Conservation (phyloP, 2,888 invertebrate genomes). For the Furcula furcula region DNA sequence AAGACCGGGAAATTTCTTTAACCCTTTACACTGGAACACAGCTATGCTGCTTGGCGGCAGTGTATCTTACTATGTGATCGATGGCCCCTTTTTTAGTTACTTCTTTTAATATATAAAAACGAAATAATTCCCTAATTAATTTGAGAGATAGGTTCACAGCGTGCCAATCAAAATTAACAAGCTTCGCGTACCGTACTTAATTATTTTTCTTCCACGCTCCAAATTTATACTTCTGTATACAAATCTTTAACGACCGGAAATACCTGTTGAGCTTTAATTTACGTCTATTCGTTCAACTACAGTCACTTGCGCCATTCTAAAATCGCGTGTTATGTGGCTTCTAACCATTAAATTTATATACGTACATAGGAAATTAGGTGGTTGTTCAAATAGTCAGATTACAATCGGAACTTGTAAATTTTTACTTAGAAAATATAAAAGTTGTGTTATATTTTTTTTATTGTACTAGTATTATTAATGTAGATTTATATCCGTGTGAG, state of each 20-base stretch:
- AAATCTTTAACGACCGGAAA: conserved; percentile 75
- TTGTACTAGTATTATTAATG: conserved; percentile 34
- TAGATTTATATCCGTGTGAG: conserved; percentile 31
- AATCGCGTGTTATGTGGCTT: conserved; percentile 60
- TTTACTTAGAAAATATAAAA: conserved; percentile 41
- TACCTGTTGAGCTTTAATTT: conserved; percentile 77
- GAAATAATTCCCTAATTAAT: no score
- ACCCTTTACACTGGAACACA: no score
- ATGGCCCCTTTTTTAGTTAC: no score
- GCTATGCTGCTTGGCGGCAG: no score
- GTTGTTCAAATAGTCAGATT: conserved; percentile 66
- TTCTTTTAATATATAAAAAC: no score
- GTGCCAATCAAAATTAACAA: no score
- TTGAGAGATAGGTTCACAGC: no score
- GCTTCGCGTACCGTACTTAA: no score
- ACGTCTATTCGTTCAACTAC: conserved; percentile 65
- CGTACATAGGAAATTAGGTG: conserved; percentile 73
- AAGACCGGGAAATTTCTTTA: no score
- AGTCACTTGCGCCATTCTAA: conserved; percentile 63
- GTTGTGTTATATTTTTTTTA: conserved; percentile 26
- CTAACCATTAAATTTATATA: conserved; percentile 74
- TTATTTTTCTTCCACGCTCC: conserved; percentile 76
- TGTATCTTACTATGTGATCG: no score
- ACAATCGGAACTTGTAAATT: conserved; percentile 55
- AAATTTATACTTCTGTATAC: conserved; percentile 64